Percentiles rank a stretch among this genome's conserved stretches.
Conservation (phyloP, 2,888 invertebrate genomes). For the Charanyca ferruginea region DNA sequence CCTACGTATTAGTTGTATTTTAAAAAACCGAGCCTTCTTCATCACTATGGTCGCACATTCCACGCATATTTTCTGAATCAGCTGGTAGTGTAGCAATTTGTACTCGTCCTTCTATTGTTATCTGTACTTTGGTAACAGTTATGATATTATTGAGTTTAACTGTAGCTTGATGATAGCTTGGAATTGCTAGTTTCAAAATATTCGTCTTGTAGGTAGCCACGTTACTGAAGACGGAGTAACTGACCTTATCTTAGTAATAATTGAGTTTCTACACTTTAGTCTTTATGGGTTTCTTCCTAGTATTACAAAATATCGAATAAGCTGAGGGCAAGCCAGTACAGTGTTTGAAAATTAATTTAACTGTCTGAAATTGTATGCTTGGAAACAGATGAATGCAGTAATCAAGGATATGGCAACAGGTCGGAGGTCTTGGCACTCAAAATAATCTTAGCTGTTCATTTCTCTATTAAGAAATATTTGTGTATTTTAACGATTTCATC, state of each 20-base stretch:
- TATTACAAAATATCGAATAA: conserved; percentile 45
- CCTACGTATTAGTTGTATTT: background rate
- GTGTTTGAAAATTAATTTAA: conserved; percentile 41
- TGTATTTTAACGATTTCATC: background rate
- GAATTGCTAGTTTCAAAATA: conserved; percentile 62
- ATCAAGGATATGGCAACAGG: conserved; percentile 31
- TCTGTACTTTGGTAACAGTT: conserved; percentile 13
- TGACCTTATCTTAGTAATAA: conserved; percentile 62
- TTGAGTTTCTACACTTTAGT: conserved; percentile 47
- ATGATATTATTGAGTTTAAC: conserved; percentile 54
- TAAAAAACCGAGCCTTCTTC: background rate
- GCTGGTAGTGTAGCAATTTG: background rate
- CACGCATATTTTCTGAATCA: background rate
- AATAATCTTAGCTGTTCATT: conserved; percentile 10
- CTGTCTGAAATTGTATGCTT: conserved; percentile 35
- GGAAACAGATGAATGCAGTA: conserved; percentile 40
- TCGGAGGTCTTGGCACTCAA: conserved; percentile 26
- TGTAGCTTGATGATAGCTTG: conserved; percentile 55
- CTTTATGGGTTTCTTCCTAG: conserved; percentile 50
- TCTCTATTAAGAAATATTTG: background rate
- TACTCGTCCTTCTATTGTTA: conserved; percentile 17
- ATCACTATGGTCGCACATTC: background rate
- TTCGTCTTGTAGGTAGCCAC: conserved; percentile 40
- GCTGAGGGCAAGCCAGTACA: conserved; percentile 30
- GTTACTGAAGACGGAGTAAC: conserved; percentile 41